Base-by-base conservation (phyloP, 2,113 vertebrate genomes). In the Tychaedon coryphoeus region DNA sequence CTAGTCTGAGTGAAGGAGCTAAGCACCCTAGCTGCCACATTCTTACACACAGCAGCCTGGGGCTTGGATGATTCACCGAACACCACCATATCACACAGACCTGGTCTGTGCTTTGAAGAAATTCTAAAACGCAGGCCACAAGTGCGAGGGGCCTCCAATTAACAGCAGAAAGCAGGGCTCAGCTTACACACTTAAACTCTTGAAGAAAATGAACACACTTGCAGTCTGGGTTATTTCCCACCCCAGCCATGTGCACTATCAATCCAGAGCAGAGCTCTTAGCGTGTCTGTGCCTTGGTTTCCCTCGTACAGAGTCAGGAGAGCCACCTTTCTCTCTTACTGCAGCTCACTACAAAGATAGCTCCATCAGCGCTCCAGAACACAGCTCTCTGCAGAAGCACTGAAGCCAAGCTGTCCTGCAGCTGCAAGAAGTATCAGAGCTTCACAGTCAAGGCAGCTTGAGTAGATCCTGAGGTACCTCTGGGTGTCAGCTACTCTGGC, bases 191-290 rank as follows among this genome's bases (percentile, higher is more conserved):
- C 22, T 81, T 34, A 58, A 43, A 75, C 8, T 10, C 50, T 8
- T 22, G 34, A 83, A 56, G 36, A 50, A 88, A 79, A 87, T 1
- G 2, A 86, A 31, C 26, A 19, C 23, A 8, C 11, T 34, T 66
- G 51, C 34, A 81, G 31, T 19, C 61, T 42, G 57, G 34, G 53
- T 34, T 82, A 33, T 31, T 53, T 86, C 53, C 53, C 31, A 3
- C 7, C 66, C 47, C n/a, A 53, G 66, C 19, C 22, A 36, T 0
- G 1, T 10, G 40, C 28, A 40, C 19, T 47, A 3, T 2, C 12
- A 20, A 50, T 31, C 38, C 54, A 86, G 58, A 57, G 33, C 23
- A 66, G 22, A 76, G 10, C 18, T 38, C 14, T 60, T 22, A 22
- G 14, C 0, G 0, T 5, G 9, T 15, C 66, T 45, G 40, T n/a